Conservation (phyloP, 2,797 vertebrate species). For the Acanthornis magna region DNA sequence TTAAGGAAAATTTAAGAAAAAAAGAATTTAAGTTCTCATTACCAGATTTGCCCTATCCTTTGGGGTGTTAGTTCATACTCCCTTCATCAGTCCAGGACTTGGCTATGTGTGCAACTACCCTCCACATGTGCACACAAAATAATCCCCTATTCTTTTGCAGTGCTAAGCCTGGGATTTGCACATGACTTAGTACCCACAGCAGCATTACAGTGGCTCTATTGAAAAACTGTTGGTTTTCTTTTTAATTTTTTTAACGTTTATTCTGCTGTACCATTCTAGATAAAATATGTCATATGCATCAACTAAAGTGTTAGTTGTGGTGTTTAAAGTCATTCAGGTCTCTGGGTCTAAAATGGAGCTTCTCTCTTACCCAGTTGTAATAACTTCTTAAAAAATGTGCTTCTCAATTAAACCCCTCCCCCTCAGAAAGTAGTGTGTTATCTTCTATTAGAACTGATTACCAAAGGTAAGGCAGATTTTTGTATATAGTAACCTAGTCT, state of each 20-base stretch:
- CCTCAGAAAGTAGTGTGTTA: background rate
- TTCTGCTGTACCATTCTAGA: background rate
- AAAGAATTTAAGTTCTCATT: background rate
- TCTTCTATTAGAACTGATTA: background rate
- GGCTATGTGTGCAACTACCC: background rate
- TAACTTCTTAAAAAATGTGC: background rate
- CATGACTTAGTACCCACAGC: background rate
- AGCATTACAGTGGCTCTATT: background rate
- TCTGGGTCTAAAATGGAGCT: background rate
- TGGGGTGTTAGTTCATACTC: background rate
- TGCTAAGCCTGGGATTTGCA: background rate
- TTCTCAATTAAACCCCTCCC: background rate
- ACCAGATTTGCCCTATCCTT: background rate
- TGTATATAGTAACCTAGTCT: background rate
- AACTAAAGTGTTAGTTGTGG: background rate
- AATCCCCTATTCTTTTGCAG: background rate
- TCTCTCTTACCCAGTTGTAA: background rate
- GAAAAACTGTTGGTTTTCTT: background rate
- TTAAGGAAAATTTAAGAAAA: background rate
- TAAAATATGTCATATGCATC: background rate
- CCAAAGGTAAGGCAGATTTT: background rate
- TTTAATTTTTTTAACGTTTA: background rate
- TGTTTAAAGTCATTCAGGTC: background rate
- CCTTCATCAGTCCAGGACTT: background rate
- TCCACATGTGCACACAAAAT: fast-evolving